Conservation (phyloP, 1,140 invertebrate genomes). For the Brachionus koreanus region DNA sequence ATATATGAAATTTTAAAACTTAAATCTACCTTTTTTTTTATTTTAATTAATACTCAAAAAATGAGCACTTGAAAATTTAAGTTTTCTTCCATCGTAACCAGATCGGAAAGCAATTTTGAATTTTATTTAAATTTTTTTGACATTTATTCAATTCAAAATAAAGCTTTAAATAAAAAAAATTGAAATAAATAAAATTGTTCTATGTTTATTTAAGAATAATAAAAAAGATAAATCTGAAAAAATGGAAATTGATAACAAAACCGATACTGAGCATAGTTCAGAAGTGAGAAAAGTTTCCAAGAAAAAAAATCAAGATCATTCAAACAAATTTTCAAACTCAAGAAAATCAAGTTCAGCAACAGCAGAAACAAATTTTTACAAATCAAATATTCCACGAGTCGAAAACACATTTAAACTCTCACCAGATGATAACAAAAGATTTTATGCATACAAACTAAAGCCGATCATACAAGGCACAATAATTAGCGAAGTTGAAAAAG, state of each 20-base stretch:
- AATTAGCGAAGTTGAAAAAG: neutral
- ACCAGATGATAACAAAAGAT: slow-evolving; percentile 46
- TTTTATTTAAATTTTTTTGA: neutral
- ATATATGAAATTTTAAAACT: neutral
- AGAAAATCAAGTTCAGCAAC: slow-evolving; percentile 27
- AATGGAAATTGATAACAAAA: neutral
- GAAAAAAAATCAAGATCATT: neutral
- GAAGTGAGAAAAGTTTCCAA: neutral
- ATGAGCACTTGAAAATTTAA: neutral
- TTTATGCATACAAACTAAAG: slow-evolving; percentile 46
- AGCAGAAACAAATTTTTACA: neutral
- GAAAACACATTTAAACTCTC: slow-evolving; percentile 50
- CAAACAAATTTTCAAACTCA: neutral
- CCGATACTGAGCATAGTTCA: neutral
- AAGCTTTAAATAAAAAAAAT: neutral
- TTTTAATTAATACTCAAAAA: slow-evolving; percentile 17
- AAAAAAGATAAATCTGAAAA: neutral
- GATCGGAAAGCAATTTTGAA: neutral
- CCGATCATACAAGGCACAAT: slow-evolving; percentile 13
- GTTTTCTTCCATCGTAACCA: neutral
- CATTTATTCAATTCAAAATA: neutral
- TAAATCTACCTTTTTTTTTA: neutral
- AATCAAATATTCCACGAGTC: neutral
- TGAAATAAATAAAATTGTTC: neutral
- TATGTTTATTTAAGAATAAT: neutral